phyloP scores from a whole-genome alignment of 2,113 vertebrate genomes.

The Nothoprocta pentlandii region DNA sequence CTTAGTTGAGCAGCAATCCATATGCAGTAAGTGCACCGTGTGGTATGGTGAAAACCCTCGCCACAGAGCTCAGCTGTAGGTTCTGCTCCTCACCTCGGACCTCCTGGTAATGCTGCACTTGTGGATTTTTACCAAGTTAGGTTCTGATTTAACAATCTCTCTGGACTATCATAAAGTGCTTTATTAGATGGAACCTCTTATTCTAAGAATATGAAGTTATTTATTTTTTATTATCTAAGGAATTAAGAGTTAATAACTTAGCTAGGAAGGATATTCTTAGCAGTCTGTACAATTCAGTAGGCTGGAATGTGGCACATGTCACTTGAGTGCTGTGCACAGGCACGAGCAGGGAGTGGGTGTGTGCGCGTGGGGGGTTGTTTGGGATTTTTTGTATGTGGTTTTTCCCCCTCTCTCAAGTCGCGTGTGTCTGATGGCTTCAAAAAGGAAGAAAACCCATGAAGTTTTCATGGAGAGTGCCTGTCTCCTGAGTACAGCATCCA shows the following conservation, averaged over 20 bases:
- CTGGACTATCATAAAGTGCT: background rate
- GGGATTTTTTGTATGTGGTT: background rate
- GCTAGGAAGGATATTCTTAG: background rate
- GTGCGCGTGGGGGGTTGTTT: too few species aligned
- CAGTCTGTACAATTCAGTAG: accelerated
- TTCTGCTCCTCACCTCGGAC: background rate
- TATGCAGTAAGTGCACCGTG: background rate
- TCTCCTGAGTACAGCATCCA: background rate
- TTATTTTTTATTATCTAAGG: too few species aligned
- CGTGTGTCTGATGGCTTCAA: background rate
- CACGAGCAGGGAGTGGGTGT: background rate
- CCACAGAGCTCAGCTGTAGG: accelerated
- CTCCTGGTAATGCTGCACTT: background rate
- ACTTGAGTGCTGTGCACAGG: accelerated
- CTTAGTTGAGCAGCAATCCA: background rate
- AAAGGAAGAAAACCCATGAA: background rate
- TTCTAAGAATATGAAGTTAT: too few species aligned
- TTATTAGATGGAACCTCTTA: background rate
- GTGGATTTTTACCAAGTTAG: background rate
- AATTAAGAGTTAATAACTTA: too few species aligned
- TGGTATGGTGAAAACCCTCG: background rate
- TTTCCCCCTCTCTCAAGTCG: background rate
- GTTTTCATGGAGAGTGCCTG: background rate
- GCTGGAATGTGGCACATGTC: accelerated
- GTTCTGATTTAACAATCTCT: background rate